Base-by-base conservation (phyloP, 2,113 vertebrate genomes). In the Atherinomorus stipes region DNA sequence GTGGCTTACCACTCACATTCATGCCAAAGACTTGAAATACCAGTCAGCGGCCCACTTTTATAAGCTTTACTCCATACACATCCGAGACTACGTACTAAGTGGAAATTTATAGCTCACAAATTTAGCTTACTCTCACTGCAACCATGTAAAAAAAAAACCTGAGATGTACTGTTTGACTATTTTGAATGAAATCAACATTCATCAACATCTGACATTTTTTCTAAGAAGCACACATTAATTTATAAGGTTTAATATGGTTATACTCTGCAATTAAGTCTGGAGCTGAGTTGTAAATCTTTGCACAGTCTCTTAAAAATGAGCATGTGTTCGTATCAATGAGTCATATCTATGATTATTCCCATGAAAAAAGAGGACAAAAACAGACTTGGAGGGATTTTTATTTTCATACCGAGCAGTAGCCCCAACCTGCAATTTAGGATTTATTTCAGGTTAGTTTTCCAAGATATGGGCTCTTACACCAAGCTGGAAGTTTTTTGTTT, bases 21-120 rank as follows among this genome's bases (percentile, higher is more conserved):
- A 81, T 88, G 91, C 91, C 91, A 90, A 59, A 74, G 81, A 80
- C 88, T 80, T 38, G 90, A 90, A 93, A 92, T 90, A 92, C 90
- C 86, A 88, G 88, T 86, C 84, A 91, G 87, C 63, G 81, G 75
- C 83, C 66, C 88, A 75, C 90, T 90, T 90, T 92, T 80, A 86
- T 80, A 87, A 85, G 83, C 76, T 83, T 79, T 81, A 87, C 85
- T 83, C 84, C 78, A 83, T 87, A 81, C 85, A 88, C 87, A 85
- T 90, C 79, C 70, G 60, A 81, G 71, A 78, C 77, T 25, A 66
- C 26, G 60, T 84, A 78, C 80, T 76, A 91, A 88, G 85, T 88
- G 62, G 84, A 93, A 81, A 84, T 90, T 78, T 89, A 88, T 71
- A 66, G 50, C 77, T 62, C 82, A 74, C 77, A 74, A 87, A 89